phyloP scores from a whole-genome alignment of 2,888 invertebrate genomes.

The Chrysolina oricalcia region DNA sequence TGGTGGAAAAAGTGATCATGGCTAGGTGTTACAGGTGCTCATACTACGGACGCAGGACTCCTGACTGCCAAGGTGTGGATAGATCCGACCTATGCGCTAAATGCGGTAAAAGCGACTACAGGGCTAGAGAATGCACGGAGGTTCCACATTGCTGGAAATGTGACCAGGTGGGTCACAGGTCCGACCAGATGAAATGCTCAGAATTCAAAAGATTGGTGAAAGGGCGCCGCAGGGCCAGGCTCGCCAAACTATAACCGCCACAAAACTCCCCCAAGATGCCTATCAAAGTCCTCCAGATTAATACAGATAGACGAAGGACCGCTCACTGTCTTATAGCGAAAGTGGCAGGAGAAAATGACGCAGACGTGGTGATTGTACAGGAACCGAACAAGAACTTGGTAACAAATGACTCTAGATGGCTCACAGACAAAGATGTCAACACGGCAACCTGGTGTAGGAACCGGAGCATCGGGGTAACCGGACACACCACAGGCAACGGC shows the following conservation, averaged over 20 bases:
- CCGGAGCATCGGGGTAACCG: neutral
- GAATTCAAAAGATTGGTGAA: neutral
- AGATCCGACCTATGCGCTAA: constrained; percentile 1
- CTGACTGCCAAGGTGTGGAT: neutral
- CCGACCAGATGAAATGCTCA: constrained; percentile 7
- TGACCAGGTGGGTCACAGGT: no score
- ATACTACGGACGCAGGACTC: neutral
- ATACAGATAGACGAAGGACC: neutral
- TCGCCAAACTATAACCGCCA: neutral
- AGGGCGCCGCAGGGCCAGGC: neutral
- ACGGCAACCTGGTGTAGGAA: neutral
- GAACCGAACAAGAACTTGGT: neutral
- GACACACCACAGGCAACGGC: neutral
- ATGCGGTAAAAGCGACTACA: constrained; percentile 25
- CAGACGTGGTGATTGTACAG: constrained; percentile 1
- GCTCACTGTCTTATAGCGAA: neutral
- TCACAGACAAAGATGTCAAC: neutral
- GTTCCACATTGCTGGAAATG: neutral
- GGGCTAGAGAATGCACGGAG: constrained; percentile 14
- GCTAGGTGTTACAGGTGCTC: neutral
- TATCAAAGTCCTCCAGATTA: neutral
- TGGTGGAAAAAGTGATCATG: neutral
- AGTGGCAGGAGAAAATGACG: neutral
- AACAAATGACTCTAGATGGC: neutral
- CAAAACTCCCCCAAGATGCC: neutral